Percentiles rank a stretch among this genome's conserved stretches.
phyloP scores from a whole-genome alignment of 2,888 invertebrate genomes.

The Axea sp. region DNA sequence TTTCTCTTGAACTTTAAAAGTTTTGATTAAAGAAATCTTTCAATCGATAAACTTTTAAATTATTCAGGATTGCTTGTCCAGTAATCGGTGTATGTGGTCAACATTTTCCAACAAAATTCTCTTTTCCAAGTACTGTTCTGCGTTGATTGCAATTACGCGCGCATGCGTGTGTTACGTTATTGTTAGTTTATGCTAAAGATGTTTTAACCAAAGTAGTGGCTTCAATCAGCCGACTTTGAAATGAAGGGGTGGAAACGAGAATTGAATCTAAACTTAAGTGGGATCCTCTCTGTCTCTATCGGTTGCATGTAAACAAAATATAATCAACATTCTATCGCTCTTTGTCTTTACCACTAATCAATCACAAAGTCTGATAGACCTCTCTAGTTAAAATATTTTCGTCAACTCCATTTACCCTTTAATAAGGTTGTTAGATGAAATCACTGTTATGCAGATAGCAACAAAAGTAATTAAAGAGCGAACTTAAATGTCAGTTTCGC shows the following conservation, averaged over 20 bases:
- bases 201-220: constrained; percentile 45
- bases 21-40: no score
- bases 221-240: constrained; percentile 40
- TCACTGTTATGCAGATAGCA: no score
- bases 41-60: no score
- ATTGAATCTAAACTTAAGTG: not conserved
- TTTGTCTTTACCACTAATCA: constrained; percentile 22
- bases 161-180: constrained; percentile 13
- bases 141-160: constrained; percentile 1
- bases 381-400: no score
- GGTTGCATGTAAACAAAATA: constrained; percentile 9
- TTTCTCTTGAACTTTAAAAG: no score
- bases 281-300: constrained; percentile 10
- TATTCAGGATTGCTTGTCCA: constrained; percentile 14
- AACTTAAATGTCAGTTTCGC: no score
- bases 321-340: constrained; percentile 1
- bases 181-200: constrained; percentile 32
- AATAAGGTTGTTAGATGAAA: no score
- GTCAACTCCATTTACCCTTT: no score
- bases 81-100: constrained; percentile 1
- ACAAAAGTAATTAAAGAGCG: no score
- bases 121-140: constrained; percentile 14
- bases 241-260: constrained; percentile 10
- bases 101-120: constrained; percentile 19
- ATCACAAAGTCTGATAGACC: no score